Evolutionary conservation across 2,888 invertebrate genomes (phyloP), one percentile per base, ranked within the genome.

Genomic region (Meiosimyza decipiens): DNA sequence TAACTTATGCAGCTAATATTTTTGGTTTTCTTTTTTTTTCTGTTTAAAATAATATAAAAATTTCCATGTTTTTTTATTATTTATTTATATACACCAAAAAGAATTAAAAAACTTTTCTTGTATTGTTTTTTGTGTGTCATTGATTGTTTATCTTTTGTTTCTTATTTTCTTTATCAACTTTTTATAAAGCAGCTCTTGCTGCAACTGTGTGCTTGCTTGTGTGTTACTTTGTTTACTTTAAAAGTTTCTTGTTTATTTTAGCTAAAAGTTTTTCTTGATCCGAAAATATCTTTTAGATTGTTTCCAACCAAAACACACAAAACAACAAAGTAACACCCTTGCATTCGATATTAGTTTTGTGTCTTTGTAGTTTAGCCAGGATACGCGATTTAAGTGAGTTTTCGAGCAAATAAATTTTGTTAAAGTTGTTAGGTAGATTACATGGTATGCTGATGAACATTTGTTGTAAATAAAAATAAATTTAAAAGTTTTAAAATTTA

Each of bases 211-310:
- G 18, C 5, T 16, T 40, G 63, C 16, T 13, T 71, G 33, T 59
- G 54, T 70, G 33, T 28, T n/a, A 22, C 9, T 12, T n/a, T 60
- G 28, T 11, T n/a, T 60, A 33, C n/a, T 22, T 28, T 28, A 11
- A 28, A 40, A 40, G 40, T 40, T 40, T 40, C 40, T 40, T 40
- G 40, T 40, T 40, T 40, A 68, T 72, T 72, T 72, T 82, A 79
- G 82, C 82, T 81, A 80, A 80, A 80, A 81, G 81, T 82, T 82
- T 77, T 81, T 79, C 82, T 81, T 82, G 80, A 82, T 82, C 80
- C 80, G 79, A 79, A 80, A 78, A 79, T 77, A 81, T 82, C 82
- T 82, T 82, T 82, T 82, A 82, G 81, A 79, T 77, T 18, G 80
- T 82, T 81, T 81, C 82, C 80, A 78, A 80, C 80, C 79, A 80